Base-by-base conservation (phyloP, 2,797 vertebrate species). In the Argentina silus region DNA sequence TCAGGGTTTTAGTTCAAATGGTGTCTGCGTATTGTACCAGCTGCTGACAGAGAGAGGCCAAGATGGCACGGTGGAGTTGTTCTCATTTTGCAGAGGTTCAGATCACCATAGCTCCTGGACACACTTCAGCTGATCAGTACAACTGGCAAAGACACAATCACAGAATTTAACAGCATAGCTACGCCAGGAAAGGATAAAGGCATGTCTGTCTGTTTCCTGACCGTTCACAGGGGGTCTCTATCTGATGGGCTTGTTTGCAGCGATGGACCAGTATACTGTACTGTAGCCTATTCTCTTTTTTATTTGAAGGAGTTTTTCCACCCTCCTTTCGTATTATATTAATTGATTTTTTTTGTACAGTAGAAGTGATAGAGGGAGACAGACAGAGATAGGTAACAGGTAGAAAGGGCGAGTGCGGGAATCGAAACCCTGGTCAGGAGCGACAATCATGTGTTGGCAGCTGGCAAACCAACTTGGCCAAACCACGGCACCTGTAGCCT, bases 391-490 rank as follows among this genome's bases (percentile, higher is more conserved):
- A 36, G 27, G 27, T 36, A 36, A 36, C 27, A 36, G 27, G 27
- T 36, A 36, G 2, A 36, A 36, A 36, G 27, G 27, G 27, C 27
- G 27, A 2, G 27, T 36, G 27, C 27, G 2, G 27, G 27, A 36
- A 36, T 36, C 27, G 27, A 36, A 36, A 36, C 27, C 27, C 27
- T 36, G 27, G 27, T 36, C 27, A 36, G 27, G 27, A 36, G 27
- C 27, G 27, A 36, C 27, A 36, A 36, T 36, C 27, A 36, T 36
- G 69, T 77, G 50, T 48, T 15, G 77, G 5, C 6, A n/a, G 59
- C 51, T 61, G 59, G 27, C 14, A 61, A 14, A 27, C 27, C 69
- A 73, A 42, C 36, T 67, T 73, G n/a, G n/a, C n/a, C n/a, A n/a
- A 67, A 74, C 12, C 17, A 23, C n/a, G n/a, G 45, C 9, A 17